Percentiles rank a stretch among this genome's conserved stretches.
Evolutionary conservation across 2,797 vertebrate species (phyloP).

Genomic region (Anguilla anguilla): DNA sequence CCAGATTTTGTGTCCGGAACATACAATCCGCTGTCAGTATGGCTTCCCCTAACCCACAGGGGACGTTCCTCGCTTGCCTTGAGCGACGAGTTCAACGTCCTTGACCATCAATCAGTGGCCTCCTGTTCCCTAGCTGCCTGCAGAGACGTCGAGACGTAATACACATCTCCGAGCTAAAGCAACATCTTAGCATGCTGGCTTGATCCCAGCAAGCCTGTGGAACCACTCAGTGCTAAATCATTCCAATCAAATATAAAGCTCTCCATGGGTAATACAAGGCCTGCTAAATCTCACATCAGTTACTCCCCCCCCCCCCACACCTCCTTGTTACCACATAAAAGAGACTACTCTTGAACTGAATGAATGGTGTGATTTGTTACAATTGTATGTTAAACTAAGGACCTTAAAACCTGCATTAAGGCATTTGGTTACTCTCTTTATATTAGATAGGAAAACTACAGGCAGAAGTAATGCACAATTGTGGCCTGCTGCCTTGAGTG

Average conservation of each 20-base stretch:
- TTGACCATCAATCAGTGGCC: constrained; percentile 78
- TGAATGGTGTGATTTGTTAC: not conserved
- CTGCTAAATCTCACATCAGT: constrained; percentile 57
- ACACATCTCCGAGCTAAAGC: not conserved
- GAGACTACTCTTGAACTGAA: not conserved
- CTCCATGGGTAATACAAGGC: not conserved
- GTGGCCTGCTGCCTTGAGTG: no score
- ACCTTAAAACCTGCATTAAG: not conserved
- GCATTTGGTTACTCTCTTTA: not conserved
- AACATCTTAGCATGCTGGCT: constrained; percentile 47
- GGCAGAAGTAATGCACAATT: no score
- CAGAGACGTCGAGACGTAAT: constrained; percentile 49
- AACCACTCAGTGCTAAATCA: constrained; percentile 57
- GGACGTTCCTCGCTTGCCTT: constrained; percentile 53
- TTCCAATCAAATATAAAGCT: constrained; percentile 42
- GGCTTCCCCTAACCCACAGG: constrained; percentile 16
- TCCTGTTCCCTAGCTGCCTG: constrained; percentile 58
- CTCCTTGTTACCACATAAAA: not conserved
- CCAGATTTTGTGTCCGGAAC: not conserved
- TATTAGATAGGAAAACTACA: not conserved
- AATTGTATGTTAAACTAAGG: not conserved
- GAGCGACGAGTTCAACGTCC: constrained; percentile 67
- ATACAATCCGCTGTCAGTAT: not conserved
- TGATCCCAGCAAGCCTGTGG: constrained; percentile 63
- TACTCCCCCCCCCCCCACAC: not conserved